Conservation (phyloP, 2,888 invertebrate genomes). For the Tachina lurida region DNA sequence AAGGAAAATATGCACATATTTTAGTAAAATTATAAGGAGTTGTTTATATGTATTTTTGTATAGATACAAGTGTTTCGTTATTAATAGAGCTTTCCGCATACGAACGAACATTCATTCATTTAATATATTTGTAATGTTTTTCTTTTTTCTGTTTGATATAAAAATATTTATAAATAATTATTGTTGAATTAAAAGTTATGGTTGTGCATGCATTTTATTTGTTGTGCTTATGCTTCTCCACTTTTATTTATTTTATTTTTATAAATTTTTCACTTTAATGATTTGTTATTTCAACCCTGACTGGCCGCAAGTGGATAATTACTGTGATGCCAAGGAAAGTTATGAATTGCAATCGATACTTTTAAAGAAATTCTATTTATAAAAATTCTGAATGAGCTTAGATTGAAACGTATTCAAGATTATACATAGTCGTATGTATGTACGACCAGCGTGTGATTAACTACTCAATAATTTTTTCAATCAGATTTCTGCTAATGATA, state of each 20-base stretch:
- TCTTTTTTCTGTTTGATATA: conserved; percentile 43
- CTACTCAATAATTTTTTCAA: not conserved
- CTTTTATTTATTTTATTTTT: conserved; percentile 44
- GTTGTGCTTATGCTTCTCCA: not conserved
- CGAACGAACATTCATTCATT: conserved; percentile 48
- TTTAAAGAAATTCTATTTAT: conserved; percentile 1
- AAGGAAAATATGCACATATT: conserved; percentile 32
- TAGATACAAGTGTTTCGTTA: conserved; percentile 13
- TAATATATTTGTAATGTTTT: not conserved
- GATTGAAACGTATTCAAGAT: not conserved
- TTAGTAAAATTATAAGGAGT: not conserved
- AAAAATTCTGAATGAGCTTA: not conserved
- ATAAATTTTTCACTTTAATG: conserved; percentile 44
- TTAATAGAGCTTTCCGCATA: not conserved
- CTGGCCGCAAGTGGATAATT: conserved; percentile 17
- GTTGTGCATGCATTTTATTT: conserved; percentile 54
- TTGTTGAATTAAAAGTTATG: conserved; percentile 61
- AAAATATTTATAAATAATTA: conserved; percentile 49
- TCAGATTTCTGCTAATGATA: not conserved
- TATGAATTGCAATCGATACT: conserved; percentile 16
- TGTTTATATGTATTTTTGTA: not conserved
- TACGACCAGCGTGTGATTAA: not conserved
- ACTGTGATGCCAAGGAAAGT: conserved; percentile 42
- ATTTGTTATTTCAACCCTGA: conserved; percentile 53
- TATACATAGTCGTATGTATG: not conserved